Base-by-base conservation (phyloP, 1,140 invertebrate genomes). In the Macrocentrus cingulum region DNA sequence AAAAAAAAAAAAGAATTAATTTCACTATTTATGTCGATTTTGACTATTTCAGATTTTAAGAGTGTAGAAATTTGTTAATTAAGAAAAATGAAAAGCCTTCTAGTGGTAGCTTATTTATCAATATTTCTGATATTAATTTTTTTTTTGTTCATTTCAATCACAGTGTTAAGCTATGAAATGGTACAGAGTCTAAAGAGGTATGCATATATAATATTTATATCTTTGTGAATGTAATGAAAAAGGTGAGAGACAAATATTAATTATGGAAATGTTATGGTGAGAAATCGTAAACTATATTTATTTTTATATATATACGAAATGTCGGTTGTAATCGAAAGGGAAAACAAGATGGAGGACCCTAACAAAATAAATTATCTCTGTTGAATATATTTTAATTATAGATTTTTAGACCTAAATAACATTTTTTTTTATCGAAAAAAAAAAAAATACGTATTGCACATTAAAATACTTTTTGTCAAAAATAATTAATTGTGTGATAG, bases 211-310 rank as follows among this genome's bases (percentile, higher is more conserved):
- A 19, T 37, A 37, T 46, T 36, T 51, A 16, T 34, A 36, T 51
- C 34, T 51, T 29, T 29, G 37, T 6, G 15, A 36, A 50, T 32
- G 11, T 36, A 36, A 19, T 11, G 29, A 37, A 32, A 51, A 34
- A 37, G 19, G 15, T 11, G 29, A 37, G 18, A 51, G 49, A 37
- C 11, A 51, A 16, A 39, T 29, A 36, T 51, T 32, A 51, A 36
- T 51, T 32, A 51, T 51, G 22, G 19, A 25, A 51, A 51, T 51
- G 49, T 51, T n/a, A n/a, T 51, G 13, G 11, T 34, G 20, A 51
- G 49, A n/a, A n/a, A 36, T 51, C 32, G 25, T 46, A 46, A 37
- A 51, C 49, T 36, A 51, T 51, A 51, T 51, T 51, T 51, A 51
- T 51, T 51, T 51, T 51, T 51, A 51, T 51, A 51, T 51, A 51